A percentile compares a stretch with the other conserved stretches of the same genome.
Evolutionary conservation across 1,140 invertebrate genomes (phyloP).

Genomic region (Drosophila virilis): DNA sequence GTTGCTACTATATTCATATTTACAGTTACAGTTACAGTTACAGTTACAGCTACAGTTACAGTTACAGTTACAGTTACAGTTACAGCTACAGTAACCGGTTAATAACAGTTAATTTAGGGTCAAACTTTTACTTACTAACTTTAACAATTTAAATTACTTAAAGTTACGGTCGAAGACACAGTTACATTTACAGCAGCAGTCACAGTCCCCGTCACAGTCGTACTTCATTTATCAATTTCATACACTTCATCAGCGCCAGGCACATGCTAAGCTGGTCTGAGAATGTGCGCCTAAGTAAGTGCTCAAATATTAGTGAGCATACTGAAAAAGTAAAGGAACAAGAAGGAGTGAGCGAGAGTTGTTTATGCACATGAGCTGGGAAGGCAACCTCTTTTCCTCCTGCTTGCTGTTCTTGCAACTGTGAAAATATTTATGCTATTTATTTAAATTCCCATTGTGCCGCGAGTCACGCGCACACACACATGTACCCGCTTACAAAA

Average conservation of each 20-base stretch:
- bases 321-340: neutral
- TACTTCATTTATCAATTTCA: slow-evolving; percentile 59
- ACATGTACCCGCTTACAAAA: neutral
- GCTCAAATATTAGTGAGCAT: slow-evolving; percentile 1
- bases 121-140: neutral
- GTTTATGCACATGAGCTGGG: slow-evolving; percentile 63
- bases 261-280: slow-evolving; percentile 12
- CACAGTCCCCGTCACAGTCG: slow-evolving; percentile 1
- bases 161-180: neutral
- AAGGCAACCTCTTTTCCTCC: neutral
- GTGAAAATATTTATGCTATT: slow-evolving; percentile 69
- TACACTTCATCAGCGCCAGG: slow-evolving; percentile 56
- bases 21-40: neutral
- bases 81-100: too few species aligned
- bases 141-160: neutral
- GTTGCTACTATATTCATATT: neutral
- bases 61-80: neutral
- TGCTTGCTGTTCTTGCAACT: neutral
- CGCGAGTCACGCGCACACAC: neutral
- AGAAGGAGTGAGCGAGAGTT: slow-evolving; percentile 32
- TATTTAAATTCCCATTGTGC: slow-evolving; percentile 70
- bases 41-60: neutral
- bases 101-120: neutral
- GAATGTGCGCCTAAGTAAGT: slow-evolving; percentile 16
- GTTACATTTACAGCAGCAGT: neutral